Evolutionary conservation across 2,797 vertebrate species (phyloP).

Genomic region (Melanogrammus aeglefinus): DNA sequence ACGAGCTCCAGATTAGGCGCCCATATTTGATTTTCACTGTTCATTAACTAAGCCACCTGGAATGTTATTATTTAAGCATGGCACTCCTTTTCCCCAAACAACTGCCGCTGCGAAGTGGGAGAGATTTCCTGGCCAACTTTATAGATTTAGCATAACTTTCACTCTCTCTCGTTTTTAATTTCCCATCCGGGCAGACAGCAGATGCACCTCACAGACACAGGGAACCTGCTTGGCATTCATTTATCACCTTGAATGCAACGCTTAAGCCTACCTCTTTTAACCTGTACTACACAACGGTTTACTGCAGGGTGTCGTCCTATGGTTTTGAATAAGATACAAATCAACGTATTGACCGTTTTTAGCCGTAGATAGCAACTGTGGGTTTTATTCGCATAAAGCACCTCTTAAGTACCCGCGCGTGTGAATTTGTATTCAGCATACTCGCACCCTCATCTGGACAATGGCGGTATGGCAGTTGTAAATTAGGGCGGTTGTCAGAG

Average conservation of each 20-base stretch:
- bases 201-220: constrained; percentile 66
- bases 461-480: not conserved
- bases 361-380: too few relatives aligned
- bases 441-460: not conserved
- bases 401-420: too few relatives aligned
- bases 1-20: constrained; percentile 78
- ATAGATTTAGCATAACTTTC: constrained; percentile 73
- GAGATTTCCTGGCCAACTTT: constrained; percentile 76
- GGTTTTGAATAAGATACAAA: too few relatives aligned
- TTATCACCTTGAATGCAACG: constrained; percentile 52
- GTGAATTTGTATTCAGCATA: too few relatives aligned
- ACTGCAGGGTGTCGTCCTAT: too few relatives aligned
- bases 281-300: not conserved
- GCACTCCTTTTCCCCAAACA: constrained; percentile 78
- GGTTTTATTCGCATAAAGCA: too few relatives aligned
- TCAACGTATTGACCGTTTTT: too few relatives aligned
- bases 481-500: not conserved
- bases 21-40: constrained; percentile 85
- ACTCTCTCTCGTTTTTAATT: constrained; percentile 62
- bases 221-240: constrained; percentile 58
- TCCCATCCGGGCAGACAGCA: constrained; percentile 69
- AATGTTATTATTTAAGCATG: constrained; percentile 82
- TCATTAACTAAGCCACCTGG: constrained; percentile 85
- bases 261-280: not conserved
- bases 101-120: constrained; percentile 75